These are phyloP conservation scores for Platygyra sinensis DNA, from an alignment of 64 coral and sea anemone genomes.

Conservation along the genomic window DNA sequence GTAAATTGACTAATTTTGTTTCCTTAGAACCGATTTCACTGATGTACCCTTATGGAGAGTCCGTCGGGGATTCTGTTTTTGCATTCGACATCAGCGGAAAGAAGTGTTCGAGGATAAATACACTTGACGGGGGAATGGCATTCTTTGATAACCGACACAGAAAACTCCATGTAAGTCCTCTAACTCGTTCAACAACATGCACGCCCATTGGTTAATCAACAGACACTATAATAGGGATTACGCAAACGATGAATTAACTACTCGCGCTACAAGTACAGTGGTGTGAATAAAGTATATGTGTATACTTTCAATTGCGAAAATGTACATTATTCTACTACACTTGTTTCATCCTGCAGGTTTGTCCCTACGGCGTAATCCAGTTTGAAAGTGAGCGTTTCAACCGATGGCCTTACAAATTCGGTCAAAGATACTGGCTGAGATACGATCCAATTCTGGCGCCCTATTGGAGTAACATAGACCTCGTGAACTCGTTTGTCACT, in stretches of 20 bases:
- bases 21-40: slow-evolving; percentile 4
- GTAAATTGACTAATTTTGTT: background rate
- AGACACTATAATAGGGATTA: no score
- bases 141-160: background rate
- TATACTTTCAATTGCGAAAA: no score
- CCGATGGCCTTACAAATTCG: slow-evolving; percentile 65
- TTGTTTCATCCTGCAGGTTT: slow-evolving; percentile 18
- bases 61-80: background rate
- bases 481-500: no score
- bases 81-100: background rate
- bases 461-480: slow-evolving; percentile 34
- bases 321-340: background rate
- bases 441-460: slow-evolving; percentile 25
- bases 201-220: no score
- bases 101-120: background rate
- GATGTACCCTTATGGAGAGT: slow-evolving; percentile 15
- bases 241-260: no score
- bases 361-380: slow-evolving; percentile 38
- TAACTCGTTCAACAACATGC: background rate
- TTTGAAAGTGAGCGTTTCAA: slow-evolving; percentile 12
- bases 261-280: no score
- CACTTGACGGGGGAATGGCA: background rate
- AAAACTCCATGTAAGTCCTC: background rate
- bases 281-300: no score
- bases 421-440: slow-evolving; percentile 31